Evolutionary conservation across 2,113 vertebrate genomes (phyloP).

Genomic region (Sinocyclocheilus anophthalmus): DNA sequence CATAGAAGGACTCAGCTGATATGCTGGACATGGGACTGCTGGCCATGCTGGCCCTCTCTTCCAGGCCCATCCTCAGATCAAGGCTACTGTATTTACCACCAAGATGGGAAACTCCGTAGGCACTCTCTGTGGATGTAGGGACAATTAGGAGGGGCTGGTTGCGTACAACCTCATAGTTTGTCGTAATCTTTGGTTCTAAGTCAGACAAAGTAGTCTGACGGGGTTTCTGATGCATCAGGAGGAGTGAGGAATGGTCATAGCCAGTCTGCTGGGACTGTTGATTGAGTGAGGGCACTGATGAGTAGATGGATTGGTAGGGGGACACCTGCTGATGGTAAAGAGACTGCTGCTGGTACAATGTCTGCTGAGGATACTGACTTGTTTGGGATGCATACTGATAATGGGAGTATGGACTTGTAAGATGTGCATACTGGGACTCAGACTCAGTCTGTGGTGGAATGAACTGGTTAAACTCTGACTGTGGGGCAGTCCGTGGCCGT

Average conservation of each 20-base stretch:
- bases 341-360: constrained; percentile 88
- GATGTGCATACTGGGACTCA: constrained; percentile 89
- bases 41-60: constrained; percentile 90
- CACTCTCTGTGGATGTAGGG: constrained; percentile 87
- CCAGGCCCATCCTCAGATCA: constrained; percentile 91
- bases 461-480: constrained; percentile 93
- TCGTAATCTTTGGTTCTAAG: constrained; percentile 91
- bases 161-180: constrained; percentile 93
- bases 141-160: constrained; percentile 94
- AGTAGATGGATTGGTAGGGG: constrained; percentile 87
- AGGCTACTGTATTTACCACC: constrained; percentile 90
- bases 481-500: constrained; percentile 92
- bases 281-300: constrained; percentile 83
- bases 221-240: constrained; percentile 90
- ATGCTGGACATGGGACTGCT: constrained; percentile 97
- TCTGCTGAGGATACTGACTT: constrained; percentile 89
- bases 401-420: constrained; percentile 90
- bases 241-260: constrained; percentile 88
- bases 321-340: constrained; percentile 92
- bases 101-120: constrained; percentile 86
- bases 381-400: constrained; percentile 92
- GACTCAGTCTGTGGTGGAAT: constrained; percentile 93
- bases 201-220: constrained; percentile 85
- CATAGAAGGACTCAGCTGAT: constrained; percentile 96
- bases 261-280: constrained; percentile 82